Conservation (phyloP, 1,140 invertebrate genomes). For the Trissolcus basalis region DNA sequence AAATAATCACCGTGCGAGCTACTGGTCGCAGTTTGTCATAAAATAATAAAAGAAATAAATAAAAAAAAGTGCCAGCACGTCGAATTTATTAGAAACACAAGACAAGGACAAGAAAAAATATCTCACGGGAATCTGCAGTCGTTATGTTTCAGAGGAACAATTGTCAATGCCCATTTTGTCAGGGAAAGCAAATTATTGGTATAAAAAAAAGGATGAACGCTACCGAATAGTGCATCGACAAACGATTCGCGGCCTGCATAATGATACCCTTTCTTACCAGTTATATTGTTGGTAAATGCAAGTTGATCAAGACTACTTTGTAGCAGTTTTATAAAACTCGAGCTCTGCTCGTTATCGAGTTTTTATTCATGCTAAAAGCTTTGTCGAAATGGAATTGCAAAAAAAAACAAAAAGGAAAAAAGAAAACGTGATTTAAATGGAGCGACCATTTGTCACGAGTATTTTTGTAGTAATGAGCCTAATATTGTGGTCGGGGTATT, state of each 20-base stretch:
- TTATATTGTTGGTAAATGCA: slow-evolving; percentile 10
- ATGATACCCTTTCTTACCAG: slow-evolving; percentile 2
- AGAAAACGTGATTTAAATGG: no score
- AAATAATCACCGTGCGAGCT: slow-evolving; percentile 56
- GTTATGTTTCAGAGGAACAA: no score
- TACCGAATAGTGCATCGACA: not conserved
- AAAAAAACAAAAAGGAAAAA: not conserved
- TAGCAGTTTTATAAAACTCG: not conserved
- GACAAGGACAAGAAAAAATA: slow-evolving; percentile 7
- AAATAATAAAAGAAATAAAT: slow-evolving; percentile 58
- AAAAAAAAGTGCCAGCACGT: slow-evolving; percentile 41
- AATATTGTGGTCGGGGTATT: slow-evolving; percentile 18
- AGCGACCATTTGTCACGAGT: no score
- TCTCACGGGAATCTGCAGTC: slow-evolving; percentile 29
- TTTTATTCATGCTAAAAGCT: slow-evolving; percentile 14
- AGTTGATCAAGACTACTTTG: slow-evolving; percentile 13
- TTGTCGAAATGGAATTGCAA: not conserved
- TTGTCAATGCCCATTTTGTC: not conserved
- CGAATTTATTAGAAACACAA: slow-evolving; percentile 26
- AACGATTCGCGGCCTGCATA: slow-evolving; percentile 1
- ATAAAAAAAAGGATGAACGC: not conserved
- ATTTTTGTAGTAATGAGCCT: slow-evolving; percentile 9
- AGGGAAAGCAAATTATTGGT: slow-evolving; percentile 1
- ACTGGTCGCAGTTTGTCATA: slow-evolving; percentile 56
- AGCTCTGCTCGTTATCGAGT: slow-evolving; percentile 12